These are phyloP conservation scores for Cyanoderma ruficeps DNA, from an alignment of 2,113 vertebrate genomes.

Conservation along the genomic window DNA sequence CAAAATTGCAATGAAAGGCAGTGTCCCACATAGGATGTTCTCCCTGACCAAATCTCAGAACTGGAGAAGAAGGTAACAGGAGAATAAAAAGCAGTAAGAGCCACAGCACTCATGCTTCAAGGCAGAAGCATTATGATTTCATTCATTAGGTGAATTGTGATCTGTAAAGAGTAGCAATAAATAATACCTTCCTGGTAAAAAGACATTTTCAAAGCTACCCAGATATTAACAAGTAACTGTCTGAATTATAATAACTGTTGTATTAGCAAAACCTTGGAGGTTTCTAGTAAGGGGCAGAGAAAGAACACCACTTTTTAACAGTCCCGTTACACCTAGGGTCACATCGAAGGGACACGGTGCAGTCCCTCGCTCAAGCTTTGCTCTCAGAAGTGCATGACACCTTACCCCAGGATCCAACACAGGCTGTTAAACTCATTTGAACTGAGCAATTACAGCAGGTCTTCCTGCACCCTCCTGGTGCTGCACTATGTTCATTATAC, in stretches of 20 bases:
- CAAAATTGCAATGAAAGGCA: neutral
- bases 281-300: neutral
- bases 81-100: neutral
- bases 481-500: neutral
- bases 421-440: neutral
- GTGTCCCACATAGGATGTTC: neutral
- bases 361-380: neutral
- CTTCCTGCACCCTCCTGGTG: neutral
- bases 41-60: neutral
- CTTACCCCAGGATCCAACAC: fast-evolving
- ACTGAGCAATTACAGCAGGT: neutral
- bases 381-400: neutral
- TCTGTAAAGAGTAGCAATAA: neutral
- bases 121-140: neutral
- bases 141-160: neutral
- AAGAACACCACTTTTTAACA: neutral
- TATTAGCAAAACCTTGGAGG: neutral
- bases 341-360: fast-evolving
- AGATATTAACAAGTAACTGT: neutral
- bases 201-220: neutral
- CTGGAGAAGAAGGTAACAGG: neutral
- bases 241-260: too few relatives aligned
- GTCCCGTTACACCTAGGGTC: neutral
- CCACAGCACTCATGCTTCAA: neutral
- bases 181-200: neutral